phyloP scores from a whole-genome alignment of 2,888 invertebrate genomes.

The Idaea biselata region DNA sequence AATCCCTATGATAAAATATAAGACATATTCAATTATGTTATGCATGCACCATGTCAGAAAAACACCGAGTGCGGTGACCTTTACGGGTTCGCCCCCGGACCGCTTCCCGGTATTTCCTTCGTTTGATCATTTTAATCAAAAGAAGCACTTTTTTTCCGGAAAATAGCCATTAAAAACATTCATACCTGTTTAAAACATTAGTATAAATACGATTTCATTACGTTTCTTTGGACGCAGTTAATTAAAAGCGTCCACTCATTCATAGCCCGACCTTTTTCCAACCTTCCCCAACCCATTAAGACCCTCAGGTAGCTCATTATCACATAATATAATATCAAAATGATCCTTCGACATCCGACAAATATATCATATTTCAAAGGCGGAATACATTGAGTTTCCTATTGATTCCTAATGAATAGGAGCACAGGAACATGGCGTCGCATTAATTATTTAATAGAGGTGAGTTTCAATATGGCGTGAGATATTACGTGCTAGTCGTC shows the following conservation, averaged over 20 bases:
- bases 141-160: too few species aligned
- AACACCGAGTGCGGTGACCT: too few species aligned
- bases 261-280: background rate
- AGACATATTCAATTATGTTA: too few species aligned
- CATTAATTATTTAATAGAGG: slow-evolving; percentile 13
- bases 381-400: slow-evolving; percentile 6
- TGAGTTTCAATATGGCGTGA: slow-evolving; percentile 1
- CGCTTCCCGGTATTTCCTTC: too few species aligned
- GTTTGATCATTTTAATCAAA: too few species aligned
- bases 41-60: too few species aligned
- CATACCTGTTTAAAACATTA: too few species aligned
- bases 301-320: background rate
- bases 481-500: too few species aligned
- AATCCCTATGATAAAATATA: too few species aligned
- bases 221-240: background rate
- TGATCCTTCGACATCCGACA: background rate
- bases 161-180: too few species aligned
- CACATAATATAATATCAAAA: background rate
- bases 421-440: slow-evolving; percentile 15
- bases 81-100: too few species aligned
- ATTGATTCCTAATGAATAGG: slow-evolving; percentile 15
- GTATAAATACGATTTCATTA: too few species aligned
- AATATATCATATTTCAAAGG: slow-evolving; percentile 11
- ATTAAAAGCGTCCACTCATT: background rate
- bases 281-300: background rate